A percentile compares a stretch with the other conserved stretches of the same genome.
Evolutionary conservation across 1,140 invertebrate genomes (phyloP).

Genomic region (Cydia fagiglandana): DNA sequence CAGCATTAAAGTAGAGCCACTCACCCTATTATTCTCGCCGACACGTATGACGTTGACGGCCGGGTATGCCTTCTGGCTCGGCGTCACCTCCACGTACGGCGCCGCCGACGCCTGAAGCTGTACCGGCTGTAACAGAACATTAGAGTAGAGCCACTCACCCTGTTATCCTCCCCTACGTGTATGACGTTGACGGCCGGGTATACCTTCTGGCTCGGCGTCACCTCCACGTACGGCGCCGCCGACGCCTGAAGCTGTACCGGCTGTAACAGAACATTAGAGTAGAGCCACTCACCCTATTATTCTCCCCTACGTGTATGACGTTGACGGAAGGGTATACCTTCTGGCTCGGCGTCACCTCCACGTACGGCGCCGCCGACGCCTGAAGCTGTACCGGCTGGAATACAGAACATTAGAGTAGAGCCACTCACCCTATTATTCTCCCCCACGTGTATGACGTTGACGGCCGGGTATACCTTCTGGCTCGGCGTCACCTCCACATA

Average conservation of each 20-base stretch:
- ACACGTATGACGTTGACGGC: slow-evolving; percentile 68
- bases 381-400: neutral
- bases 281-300: slow-evolving; percentile 40
- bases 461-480: slow-evolving; percentile 55
- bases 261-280: slow-evolving; percentile 30
- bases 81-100: slow-evolving; percentile 56
- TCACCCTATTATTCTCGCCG: slow-evolving; percentile 49
- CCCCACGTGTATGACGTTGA: slow-evolving; percentile 67
- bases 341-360: slow-evolving; percentile 52
- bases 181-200: slow-evolving; percentile 66
- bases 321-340: slow-evolving; percentile 64
- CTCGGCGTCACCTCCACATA: slow-evolving; percentile 57
- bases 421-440: slow-evolving; percentile 47
- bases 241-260: slow-evolving; percentile 34
- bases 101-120: slow-evolving; percentile 34
- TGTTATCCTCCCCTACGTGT: slow-evolving; percentile 57
- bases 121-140: slow-evolving; percentile 33
- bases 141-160: slow-evolving; percentile 35
- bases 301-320: slow-evolving; percentile 64
- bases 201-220: slow-evolving; percentile 52
- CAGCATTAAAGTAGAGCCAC: neutral
- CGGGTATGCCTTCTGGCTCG: slow-evolving; percentile 54
- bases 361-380: slow-evolving; percentile 41
- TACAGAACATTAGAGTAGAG: no score
- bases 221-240: slow-evolving; percentile 50